Conservation (phyloP, 1,140 invertebrate genomes). For the Drosophila tani region DNA sequence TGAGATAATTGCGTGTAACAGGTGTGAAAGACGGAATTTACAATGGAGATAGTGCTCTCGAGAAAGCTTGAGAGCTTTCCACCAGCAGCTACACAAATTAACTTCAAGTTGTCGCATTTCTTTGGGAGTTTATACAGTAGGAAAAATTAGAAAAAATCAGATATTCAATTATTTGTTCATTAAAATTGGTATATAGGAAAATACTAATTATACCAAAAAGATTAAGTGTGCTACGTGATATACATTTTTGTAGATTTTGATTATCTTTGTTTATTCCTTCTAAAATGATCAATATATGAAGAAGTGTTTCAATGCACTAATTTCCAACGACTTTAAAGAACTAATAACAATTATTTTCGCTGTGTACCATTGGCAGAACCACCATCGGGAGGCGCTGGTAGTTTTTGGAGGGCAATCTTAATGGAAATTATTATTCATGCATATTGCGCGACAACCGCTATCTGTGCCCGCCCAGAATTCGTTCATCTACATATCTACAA, state of each 20-base stretch:
- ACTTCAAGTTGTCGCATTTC: slow-evolving; percentile 58
- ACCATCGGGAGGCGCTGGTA: slow-evolving; percentile 1
- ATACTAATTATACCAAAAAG: too few species aligned
- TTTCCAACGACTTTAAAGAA: background rate
- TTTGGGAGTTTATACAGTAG: background rate
- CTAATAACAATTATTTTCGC: slow-evolving; percentile 1
- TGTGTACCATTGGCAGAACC: background rate
- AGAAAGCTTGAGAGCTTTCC: slow-evolving; percentile 32
- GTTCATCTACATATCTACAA: slow-evolving; percentile 52
- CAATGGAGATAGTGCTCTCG: slow-evolving; percentile 68
- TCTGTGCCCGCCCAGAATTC: slow-evolving; percentile 43
- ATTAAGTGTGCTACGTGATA: too few species aligned
- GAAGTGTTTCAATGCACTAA: background rate
- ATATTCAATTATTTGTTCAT: too few species aligned
- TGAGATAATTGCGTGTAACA: slow-evolving; percentile 81
- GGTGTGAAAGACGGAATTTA: slow-evolving; percentile 83
- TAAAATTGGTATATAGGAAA: too few species aligned
- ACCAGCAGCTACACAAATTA: slow-evolving; percentile 62
- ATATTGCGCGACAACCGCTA: slow-evolving; percentile 45
- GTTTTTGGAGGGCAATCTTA: slow-evolving; percentile 37
- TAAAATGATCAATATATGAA: too few species aligned
- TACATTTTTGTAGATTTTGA: too few species aligned
- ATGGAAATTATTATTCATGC: slow-evolving; percentile 77
- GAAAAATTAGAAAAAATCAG: slow-evolving; percentile 5
- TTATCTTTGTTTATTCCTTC: too few species aligned